Evolutionary conservation across 2,113 vertebrate species (phyloP), one percentile per base, ranked within the genome.

Genomic region (Cavia aperea): DNA sequence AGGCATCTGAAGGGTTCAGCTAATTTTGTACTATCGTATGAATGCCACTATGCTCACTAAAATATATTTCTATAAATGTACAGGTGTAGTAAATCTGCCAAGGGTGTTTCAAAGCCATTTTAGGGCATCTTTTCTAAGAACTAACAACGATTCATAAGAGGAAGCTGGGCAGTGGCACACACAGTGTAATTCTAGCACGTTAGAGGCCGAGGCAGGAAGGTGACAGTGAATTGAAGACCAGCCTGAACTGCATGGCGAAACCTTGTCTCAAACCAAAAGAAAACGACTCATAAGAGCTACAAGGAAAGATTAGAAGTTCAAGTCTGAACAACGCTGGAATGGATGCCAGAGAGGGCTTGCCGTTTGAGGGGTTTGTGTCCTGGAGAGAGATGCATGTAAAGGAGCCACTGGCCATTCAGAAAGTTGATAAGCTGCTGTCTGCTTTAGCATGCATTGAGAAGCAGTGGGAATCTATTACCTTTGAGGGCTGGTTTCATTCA

Each of bases 51-150:
- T 58, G 19, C 15, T 91, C 21, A 63, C 26, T 81, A 73, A 82
- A 43, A 54, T 63, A 7, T 62, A 39, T 84, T 93, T 77, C 62
- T 93, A 31, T 86, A 86, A 68, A 70, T 49, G 36, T 36, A 33
- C 39, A 58, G 73, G 56, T 92, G 43, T 43, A 51, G 2, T 21
- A 36, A 16, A 77, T 72, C 26, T 84, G n/a, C 81, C 39, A 79
- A 87, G 39, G 2, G 7, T n/a, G 51, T 81, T 86, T 81, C 51
- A 84, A 79, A 94, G 56, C 29, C 79, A 92, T 54, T 92, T 95
- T 49, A 90, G 83, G 62, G 8, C 18, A 60, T 89, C 70, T 94
- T 24, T 84, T 77, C 63, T 8, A 51, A 77, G 77, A 89, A 56
- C 0, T 93, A 70, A 87, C 31, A 86, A 75, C 31, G 43, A 87